Base-by-base conservation (phyloP, 2,888 invertebrate species). In the Nemoura dubitans region DNA sequence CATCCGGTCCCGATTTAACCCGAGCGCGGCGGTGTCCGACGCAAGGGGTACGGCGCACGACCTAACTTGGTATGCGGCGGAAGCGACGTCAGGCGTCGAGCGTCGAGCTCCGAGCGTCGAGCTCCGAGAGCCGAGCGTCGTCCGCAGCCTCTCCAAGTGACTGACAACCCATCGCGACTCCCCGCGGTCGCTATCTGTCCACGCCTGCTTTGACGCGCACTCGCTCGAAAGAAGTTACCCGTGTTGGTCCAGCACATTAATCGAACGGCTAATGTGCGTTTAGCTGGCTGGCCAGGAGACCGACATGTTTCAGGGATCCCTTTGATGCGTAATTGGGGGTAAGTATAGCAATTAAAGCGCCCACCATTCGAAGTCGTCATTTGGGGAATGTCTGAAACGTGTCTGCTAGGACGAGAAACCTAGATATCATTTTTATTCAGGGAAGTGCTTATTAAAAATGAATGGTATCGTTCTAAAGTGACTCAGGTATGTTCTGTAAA, bases 401-500 rank as follows among this genome's bases (percentile, higher is more conserved):
- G 59, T 59, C 59, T 59, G 59, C 59, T 59, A 2, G 59, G 21
- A 59, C 10, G 14, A 10, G 21, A 1, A 3, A 59, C 59, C 16
- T 7, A 59, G 59, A 59, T 59, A 59, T 59, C 10, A 59, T 21
- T 36, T 59, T 59, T 59, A 59, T 59, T 59, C 14, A 59, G 59
- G 59, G 59, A 59, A 10, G 2, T 7, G 59, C 16, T 59, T 59
- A 59, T 59, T 59, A 59, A 59, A 59, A 59, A 59, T 59, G 59
- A 59, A 59, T 59, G 59, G 59, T 59, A 59, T 59, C 59, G 14
- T 59, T 10, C 59, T 43, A 5, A 27, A 21, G 30, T 87, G 87
- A 87, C 81, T 87, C 87, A 87, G 87, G 85, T 83, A 59, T 1
- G 29, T 14, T 36, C 87, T 80, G 36, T 36, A 86, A 86, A 86